These are phyloP conservation scores for Carassius gibelio DNA, from an alignment of 2,113 vertebrate genomes.

Conservation along the genomic window DNA sequence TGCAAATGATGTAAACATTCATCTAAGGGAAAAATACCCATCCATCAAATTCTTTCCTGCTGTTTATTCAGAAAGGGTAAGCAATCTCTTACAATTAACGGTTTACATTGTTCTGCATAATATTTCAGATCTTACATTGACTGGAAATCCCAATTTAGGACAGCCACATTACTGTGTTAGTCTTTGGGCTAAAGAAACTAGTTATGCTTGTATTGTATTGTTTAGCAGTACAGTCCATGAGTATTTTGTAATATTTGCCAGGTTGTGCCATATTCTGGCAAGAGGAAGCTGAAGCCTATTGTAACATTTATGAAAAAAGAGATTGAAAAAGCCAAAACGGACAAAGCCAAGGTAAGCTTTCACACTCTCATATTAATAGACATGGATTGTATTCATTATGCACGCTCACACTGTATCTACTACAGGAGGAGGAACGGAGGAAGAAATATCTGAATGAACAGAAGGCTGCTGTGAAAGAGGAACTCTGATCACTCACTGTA, in stretches of 20 bases:
- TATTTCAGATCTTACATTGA: no score
- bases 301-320: slow-evolving; percentile 71
- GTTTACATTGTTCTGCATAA: background rate
- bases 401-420: background rate
- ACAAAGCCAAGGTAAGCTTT: slow-evolving; percentile 70
- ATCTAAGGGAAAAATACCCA: slow-evolving; percentile 68
- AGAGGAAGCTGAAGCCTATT: slow-evolving; percentile 66
- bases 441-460: slow-evolving; percentile 70
- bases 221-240: background rate
- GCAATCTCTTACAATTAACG: background rate
- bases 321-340: slow-evolving; percentile 69
- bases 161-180: background rate
- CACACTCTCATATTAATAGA: background rate
- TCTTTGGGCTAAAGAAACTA: background rate
- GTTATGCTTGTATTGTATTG: background rate
- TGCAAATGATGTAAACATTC: slow-evolving; percentile 83
- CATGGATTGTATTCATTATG: background rate
- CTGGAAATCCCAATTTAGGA: background rate
- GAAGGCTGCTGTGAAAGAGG: slow-evolving; percentile 63
- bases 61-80: slow-evolving; percentile 72
- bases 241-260: slow-evolving; percentile 50
- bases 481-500: slow-evolving; percentile 44
- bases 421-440: slow-evolving; percentile 73
- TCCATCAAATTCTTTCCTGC: slow-evolving; percentile 87
- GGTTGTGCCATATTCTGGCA: slow-evolving; percentile 71